Conservation (phyloP, 2,797 vertebrate genomes). For the Parauchenoglanis ngamensis region DNA sequence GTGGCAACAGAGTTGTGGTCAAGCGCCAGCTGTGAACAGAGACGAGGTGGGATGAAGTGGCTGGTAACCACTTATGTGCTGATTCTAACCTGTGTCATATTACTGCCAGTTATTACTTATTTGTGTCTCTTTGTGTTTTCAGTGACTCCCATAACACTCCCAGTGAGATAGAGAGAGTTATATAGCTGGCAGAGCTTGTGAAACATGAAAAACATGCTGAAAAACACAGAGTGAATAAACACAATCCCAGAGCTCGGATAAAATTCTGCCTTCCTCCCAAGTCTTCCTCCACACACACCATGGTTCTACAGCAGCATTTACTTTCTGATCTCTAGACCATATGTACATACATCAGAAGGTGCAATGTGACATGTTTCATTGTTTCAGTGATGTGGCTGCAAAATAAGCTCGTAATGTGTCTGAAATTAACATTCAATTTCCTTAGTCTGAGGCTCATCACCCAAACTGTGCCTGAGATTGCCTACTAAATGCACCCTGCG, state of each 20-base stretch:
- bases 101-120: too few species aligned
- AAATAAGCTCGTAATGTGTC: background rate
- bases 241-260: background rate
- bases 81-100: too few species aligned
- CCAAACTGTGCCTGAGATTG: background rate
- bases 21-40: too few species aligned
- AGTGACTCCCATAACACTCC: too few species aligned
- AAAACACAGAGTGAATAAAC: background rate
- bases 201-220: too few species aligned
- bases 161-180: too few species aligned
- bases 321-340: background rate
- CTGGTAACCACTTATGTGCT: too few species aligned
- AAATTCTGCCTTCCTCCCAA: background rate
- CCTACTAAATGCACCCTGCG: background rate
- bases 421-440: background rate
- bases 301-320: background rate
- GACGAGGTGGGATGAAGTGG: too few species aligned
- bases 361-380: background rate
- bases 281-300: background rate
- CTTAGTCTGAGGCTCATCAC: slow-evolving; percentile 6
- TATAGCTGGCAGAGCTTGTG: too few species aligned
- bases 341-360: background rate
- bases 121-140: too few species aligned
- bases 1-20: too few species aligned
- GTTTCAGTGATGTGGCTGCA: background rate